These are phyloP conservation scores for Lasioglossum malachurum DNA, from an alignment of 2,888 invertebrate species.

Conservation along the genomic window DNA sequence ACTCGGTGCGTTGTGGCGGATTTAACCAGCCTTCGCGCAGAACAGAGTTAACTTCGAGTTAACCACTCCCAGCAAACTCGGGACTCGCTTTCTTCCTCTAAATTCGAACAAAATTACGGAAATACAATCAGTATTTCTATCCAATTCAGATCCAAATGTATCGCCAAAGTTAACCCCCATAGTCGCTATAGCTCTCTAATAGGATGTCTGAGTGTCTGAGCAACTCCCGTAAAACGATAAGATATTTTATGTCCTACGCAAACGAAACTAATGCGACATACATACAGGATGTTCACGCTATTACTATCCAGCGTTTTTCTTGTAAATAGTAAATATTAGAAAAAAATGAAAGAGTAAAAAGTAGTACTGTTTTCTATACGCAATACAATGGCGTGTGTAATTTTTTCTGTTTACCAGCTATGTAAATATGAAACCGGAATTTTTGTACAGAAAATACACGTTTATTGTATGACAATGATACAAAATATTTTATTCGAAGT, in stretches of 20 bases:
- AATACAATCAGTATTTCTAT: not conserved
- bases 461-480: too few relatives aligned
- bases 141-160: not conserved
- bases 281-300: too few relatives aligned
- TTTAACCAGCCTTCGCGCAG: constrained; percentile 37
- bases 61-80: constrained; percentile 20
- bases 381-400: too few relatives aligned
- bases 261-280: too few relatives aligned
- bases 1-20: constrained; percentile 13
- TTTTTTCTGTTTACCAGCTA: too few relatives aligned
- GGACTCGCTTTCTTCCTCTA: constrained; percentile 12
- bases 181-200: not conserved
- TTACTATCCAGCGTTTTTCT: too few relatives aligned
- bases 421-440: too few relatives aligned
- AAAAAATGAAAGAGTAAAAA: too few relatives aligned
- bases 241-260: not conserved
- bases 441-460: too few relatives aligned
- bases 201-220: not conserved
- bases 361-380: too few relatives aligned
- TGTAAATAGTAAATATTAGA: too few relatives aligned
- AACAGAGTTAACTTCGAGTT: constrained; percentile 33
- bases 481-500: too few relatives aligned
- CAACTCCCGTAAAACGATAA: not conserved
- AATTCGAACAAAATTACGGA: constrained; percentile 10
- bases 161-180: not conserved